Percentiles rank a stretch among this genome's conserved stretches.
These are phyloP conservation scores for Onychorhynchus coronatus DNA, from an alignment of 2,113 vertebrate genomes.

Conservation along the genomic window DNA sequence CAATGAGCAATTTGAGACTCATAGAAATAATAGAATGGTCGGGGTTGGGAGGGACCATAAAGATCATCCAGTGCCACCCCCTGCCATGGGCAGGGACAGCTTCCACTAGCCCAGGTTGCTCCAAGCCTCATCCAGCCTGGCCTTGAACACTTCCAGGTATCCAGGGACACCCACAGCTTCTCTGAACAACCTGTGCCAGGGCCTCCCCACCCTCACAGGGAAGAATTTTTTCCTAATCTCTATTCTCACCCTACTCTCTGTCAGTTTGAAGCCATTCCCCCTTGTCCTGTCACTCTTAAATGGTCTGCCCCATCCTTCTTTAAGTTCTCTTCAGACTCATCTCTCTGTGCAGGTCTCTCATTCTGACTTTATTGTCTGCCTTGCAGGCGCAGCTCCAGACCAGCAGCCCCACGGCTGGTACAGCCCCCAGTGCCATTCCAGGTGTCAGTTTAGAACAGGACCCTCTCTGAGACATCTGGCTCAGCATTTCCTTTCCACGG, in stretches of 20 bases:
- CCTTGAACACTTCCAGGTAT: background rate
- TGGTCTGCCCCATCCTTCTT: too few species aligned
- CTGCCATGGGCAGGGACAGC: background rate
- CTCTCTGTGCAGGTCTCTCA: background rate
- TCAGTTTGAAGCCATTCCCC: background rate
- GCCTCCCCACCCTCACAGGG: too few species aligned
- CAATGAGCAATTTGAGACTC: background rate
- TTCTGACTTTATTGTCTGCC: background rate
- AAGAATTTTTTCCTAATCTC: too few species aligned
- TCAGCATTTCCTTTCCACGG: background rate
- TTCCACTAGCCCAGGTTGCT: background rate
- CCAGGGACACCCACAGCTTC: background rate
- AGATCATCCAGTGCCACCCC: rapidly evolving
- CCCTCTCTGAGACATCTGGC: rapidly evolving
- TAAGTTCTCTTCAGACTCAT: too few species aligned
- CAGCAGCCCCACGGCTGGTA: background rate
- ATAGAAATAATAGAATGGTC: background rate
- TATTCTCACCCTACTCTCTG: background rate
- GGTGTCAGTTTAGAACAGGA: background rate
- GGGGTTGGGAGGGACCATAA: background rate
- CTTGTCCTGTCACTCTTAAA: background rate
- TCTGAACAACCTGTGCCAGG: background rate
- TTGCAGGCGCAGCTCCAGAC: background rate
- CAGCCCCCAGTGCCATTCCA: rapidly evolving
- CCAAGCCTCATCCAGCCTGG: background rate